Base-by-base conservation (phyloP, 2,888 invertebrate species). In the Macrophya alboannulata region DNA sequence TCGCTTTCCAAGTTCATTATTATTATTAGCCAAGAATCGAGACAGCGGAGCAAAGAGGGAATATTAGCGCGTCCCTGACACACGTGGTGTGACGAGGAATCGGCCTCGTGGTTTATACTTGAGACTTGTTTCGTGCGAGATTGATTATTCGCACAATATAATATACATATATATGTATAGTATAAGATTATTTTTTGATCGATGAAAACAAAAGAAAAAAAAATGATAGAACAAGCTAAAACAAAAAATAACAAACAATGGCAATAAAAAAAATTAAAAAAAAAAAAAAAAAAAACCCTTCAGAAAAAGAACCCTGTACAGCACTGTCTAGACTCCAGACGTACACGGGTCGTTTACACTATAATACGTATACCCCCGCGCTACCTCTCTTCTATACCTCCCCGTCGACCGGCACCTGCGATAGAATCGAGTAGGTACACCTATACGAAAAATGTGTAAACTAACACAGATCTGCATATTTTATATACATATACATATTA, bases 341-440 rank as follows among this genome's bases (percentile, higher is more conserved):
- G 37, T 51, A 48, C 81, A 48, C 81, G 25, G 81, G 81, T 81
- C 81, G 51, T 81, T 81, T 81, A 81, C 55, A 81, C 81, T 40
- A 40, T 21, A 25, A 43, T 72, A 45, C 40, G n/a, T 68, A 74
- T 15, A 43, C 15, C 5, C 17, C n/a, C 74, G 74, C 21, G 15
- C 37, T 68, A 12, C 17, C 12, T 68, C 6, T 31, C 0, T 15
- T 10, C 31, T 25, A 10, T 15, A 6, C 21, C n/a, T 17, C 62
- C 31, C 31, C 17, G 17, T 37, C 37, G 25, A 68, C 37, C 12
- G 68, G 37, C 37, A 68, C 68, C 68, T 68, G 68, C 17, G 68
- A 68, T 37, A 37, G 68, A 68, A 68, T 68, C 68, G 68, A 10
- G 68, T 68, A 62, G 31, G 31, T 62, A 68, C 25, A 17, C 8